Evolutionary conservation across 2,888 invertebrate genomes (phyloP).

Genomic region (Sthenelais limicola): DNA sequence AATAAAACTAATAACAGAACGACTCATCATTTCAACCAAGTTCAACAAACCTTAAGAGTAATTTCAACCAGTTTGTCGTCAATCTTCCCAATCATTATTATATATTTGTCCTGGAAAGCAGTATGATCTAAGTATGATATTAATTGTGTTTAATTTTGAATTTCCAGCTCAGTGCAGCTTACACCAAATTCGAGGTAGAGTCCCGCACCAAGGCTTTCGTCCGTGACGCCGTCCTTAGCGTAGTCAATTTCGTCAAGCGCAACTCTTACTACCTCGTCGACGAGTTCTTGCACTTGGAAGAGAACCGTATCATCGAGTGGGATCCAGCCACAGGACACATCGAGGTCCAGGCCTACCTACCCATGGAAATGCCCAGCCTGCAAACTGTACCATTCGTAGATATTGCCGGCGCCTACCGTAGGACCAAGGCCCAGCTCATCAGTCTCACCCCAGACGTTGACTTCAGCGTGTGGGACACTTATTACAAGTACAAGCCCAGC

Average conservation of each 20-base stretch:
- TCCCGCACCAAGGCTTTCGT: conserved; percentile 23
- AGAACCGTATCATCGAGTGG: conserved; percentile 23
- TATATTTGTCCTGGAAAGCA: too few species aligned
- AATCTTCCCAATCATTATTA: too few species aligned
- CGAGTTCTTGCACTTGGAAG: conserved; percentile 16
- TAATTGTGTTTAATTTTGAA: too few species aligned
- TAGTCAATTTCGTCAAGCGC: conserved; percentile 25
- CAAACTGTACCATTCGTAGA: conserved; percentile 25
- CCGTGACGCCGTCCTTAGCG: background rate
- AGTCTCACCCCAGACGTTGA: conserved; percentile 12
- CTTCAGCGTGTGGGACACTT: conserved; percentile 80
- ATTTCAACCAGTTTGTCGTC: too few species aligned
- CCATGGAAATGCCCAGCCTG: conserved; percentile 31
- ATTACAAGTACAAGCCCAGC: conserved; percentile 82
- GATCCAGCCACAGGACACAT: conserved; percentile 17
- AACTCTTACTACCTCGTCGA: conserved; percentile 22
- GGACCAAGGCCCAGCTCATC: conserved; percentile 10
- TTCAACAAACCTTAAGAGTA: too few species aligned
- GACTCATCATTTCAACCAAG: too few species aligned
- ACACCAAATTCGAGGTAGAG: conserved; percentile 17
- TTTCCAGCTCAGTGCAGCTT: conserved; percentile 17
- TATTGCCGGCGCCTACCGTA: background rate
- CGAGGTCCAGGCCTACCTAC: conserved; percentile 36
- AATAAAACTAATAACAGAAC: too few species aligned
- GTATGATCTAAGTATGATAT: too few species aligned